Conservation (phyloP, 2,888 invertebrate genomes). For the Dryobota labecula region DNA sequence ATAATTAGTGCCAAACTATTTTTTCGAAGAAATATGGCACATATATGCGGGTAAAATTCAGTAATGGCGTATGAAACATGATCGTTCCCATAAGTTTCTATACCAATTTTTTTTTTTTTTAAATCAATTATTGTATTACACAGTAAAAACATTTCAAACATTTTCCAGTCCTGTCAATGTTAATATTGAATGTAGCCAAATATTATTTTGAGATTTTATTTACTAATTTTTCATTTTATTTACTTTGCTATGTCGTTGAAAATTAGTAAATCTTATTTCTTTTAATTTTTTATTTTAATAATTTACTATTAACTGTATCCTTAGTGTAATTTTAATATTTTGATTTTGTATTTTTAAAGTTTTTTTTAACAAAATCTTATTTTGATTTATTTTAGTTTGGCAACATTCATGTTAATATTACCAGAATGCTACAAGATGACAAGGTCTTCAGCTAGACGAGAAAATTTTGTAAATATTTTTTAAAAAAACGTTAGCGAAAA, state of each 20-base stretch:
- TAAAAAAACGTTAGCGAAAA: slow-evolving; percentile 69
- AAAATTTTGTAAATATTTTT: slow-evolving; percentile 85
- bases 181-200: slow-evolving; percentile 64
- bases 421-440: slow-evolving; percentile 56
- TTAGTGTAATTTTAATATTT: slow-evolving; percentile 41
- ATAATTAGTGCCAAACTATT: slow-evolving; percentile 19
- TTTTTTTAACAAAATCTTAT: slow-evolving; percentile 5
- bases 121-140: slow-evolving; percentile 20
- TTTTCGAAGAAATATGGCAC: no score
- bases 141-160: slow-evolving; percentile 23
- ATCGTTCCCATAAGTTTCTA: slow-evolving; percentile 28
- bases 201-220: slow-evolving; percentile 48
- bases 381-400: slow-evolving; percentile 38
- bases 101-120: no score
- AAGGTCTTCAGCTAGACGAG: slow-evolving; percentile 57
- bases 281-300: slow-evolving; percentile 29
- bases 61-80: background rate
- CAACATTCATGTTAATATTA: slow-evolving; percentile 65
- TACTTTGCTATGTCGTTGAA: slow-evolving; percentile 39
- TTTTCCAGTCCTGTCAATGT: slow-evolving; percentile 62
- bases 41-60: no score
- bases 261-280: slow-evolving; percentile 51
- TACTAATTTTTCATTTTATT: slow-evolving; percentile 60
- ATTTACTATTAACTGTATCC: slow-evolving; percentile 33
- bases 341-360: slow-evolving; percentile 15